These are phyloP conservation scores for Echinops telfairi DNA, from an alignment of 2,113 vertebrate genomes.

Conservation along the genomic window DNA sequence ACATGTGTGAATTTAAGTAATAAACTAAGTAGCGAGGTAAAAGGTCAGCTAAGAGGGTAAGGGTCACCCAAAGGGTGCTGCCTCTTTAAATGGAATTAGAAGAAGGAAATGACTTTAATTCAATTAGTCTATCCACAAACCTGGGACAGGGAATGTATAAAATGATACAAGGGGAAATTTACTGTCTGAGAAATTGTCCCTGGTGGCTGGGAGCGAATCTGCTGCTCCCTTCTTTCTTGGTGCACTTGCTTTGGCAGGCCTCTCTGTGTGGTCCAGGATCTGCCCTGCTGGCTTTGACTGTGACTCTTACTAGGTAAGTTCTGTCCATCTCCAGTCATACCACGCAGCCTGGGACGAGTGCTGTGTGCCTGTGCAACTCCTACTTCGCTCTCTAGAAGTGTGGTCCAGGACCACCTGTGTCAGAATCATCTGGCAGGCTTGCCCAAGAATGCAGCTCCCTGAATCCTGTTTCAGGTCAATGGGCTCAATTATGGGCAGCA, in stretches of 20 bases:
- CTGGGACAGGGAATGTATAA: constrained; percentile 64
- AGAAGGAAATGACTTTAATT: constrained; percentile 77
- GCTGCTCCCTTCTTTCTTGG: background rate
- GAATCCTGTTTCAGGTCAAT: background rate
- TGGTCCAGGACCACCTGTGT: constrained; percentile 47
- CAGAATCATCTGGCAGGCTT: background rate
- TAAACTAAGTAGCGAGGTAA: constrained; percentile 65
- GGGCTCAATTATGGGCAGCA: background rate
- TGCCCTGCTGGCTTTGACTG: constrained; percentile 39
- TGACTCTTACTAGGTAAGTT: background rate
- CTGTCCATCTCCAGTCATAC: background rate
- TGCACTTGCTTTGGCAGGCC: background rate
- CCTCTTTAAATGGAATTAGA: constrained; percentile 66
- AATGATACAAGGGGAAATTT: constrained; percentile 40
- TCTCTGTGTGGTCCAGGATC: constrained; percentile 66
- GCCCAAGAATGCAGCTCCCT: background rate
- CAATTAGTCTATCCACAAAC: constrained; percentile 70
- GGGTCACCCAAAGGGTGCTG: constrained; percentile 64
- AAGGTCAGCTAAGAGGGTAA: constrained; percentile 64
- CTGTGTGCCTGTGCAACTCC: background rate
- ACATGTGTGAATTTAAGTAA: constrained; percentile 65
- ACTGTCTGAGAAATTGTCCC: constrained; percentile 21
- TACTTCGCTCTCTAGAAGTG: constrained; percentile 26
- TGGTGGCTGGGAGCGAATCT: constrained; percentile 1
- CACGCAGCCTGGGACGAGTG: background rate